phyloP scores from a whole-genome alignment of 2,797 vertebrate genomes.

The Chrosomus eos region DNA sequence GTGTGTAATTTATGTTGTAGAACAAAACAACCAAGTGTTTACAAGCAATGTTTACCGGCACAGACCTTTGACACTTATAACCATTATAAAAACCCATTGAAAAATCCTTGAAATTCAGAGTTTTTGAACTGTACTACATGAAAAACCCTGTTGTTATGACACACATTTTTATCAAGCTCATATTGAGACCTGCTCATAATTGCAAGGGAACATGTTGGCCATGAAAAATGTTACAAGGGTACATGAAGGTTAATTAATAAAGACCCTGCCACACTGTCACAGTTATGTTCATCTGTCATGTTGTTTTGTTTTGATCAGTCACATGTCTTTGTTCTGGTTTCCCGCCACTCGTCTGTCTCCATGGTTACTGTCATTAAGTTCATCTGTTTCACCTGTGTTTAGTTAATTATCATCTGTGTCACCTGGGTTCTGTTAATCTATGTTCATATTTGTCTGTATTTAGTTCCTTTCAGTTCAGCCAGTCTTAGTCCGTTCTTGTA shows the following conservation, averaged over 20 bases:
- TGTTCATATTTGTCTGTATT: too few species aligned
- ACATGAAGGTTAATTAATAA: slow-evolving; percentile 49
- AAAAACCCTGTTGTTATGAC: neutral
- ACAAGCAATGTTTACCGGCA: neutral
- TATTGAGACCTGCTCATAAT: slow-evolving; percentile 22
- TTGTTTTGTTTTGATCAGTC: too few species aligned
- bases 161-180: neutral
- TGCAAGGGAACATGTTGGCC: slow-evolving; percentile 2
- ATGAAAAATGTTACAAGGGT: slow-evolving; percentile 14
- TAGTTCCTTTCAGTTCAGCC: too few species aligned
- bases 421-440: too few species aligned
- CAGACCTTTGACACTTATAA: neutral
- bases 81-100: neutral
- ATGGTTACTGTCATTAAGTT: too few species aligned
- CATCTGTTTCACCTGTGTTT: too few species aligned
- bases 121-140: neutral
- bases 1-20: neutral
- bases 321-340: too few species aligned
- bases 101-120: neutral
- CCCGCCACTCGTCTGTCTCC: too few species aligned
- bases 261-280: slow-evolving; percentile 32
- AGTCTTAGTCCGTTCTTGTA: too few species aligned
- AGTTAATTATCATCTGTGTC: too few species aligned
- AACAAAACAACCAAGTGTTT: neutral
- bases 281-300: too few species aligned